phyloP scores from a whole-genome alignment of 2,797 vertebrate genomes.

The Mycteria americana region DNA sequence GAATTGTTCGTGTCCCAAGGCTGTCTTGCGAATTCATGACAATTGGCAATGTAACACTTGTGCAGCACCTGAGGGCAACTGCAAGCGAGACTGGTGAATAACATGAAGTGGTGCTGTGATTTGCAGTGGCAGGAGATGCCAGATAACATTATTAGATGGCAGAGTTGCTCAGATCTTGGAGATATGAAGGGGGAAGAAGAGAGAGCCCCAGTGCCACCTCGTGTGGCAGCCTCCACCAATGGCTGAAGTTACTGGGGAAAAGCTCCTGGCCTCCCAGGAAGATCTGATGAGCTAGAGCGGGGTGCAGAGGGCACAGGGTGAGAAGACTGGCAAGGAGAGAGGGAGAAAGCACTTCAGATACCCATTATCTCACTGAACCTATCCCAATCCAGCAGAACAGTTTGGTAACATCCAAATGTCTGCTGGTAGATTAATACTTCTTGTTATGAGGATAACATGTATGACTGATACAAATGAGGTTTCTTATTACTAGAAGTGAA shows the following conservation, averaged over 20 bases:
- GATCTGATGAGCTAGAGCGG: background rate
- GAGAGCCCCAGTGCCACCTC: background rate
- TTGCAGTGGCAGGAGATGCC: background rate
- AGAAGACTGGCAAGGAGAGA: background rate
- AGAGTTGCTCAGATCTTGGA: background rate
- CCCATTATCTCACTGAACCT: background rate
- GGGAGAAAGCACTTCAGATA: background rate
- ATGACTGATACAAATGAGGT: background rate
- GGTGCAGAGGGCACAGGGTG: background rate
- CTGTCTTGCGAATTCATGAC: background rate
- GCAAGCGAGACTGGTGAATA: background rate
- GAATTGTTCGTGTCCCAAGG: background rate
- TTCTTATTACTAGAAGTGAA: background rate
- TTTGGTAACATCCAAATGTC: background rate
- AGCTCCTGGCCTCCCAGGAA: background rate
- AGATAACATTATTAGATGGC: background rate
- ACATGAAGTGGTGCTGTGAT: background rate
- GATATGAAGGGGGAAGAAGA: background rate
- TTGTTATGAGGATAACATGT: background rate
- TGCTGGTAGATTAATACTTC: background rate
- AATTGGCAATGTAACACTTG: background rate
- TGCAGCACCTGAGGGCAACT: background rate
- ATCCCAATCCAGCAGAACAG: background rate
- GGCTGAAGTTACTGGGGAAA: background rate
- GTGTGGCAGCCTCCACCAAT: background rate